A percentile compares a stretch with the other conserved stretches of the same genome.
phyloP scores from a whole-genome alignment of 1,140 invertebrate species.

The Neodiprion lecontei region DNA sequence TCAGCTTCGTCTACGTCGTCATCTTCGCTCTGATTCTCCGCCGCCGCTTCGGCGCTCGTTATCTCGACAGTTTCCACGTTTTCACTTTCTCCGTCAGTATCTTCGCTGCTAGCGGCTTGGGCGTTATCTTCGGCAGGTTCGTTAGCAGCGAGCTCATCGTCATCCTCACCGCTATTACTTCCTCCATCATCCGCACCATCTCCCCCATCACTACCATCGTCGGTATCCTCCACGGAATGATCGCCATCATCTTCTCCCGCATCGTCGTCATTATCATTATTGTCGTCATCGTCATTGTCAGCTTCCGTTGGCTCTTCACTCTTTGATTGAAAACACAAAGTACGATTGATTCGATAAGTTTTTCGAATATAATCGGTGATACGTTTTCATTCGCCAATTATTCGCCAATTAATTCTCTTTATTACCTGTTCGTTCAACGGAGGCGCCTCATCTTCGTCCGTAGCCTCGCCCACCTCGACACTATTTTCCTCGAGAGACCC shows the following conservation, averaged over 20 bases:
- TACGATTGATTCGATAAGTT: conserved; percentile 40
- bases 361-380: conserved; percentile 29
- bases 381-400: conserved; percentile 59
- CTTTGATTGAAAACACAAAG: conserved; percentile 1
- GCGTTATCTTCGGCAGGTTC: conserved; percentile 45
- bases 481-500: conserved; percentile 58
- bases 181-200: conserved; percentile 42
- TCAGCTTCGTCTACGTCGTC: conserved; percentile 40
- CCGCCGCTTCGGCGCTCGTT: conserved; percentile 30
- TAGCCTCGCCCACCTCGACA: conserved; percentile 42
- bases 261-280: conserved; percentile 44
- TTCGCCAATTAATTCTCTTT: conserved; percentile 41
- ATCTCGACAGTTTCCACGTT: conserved; percentile 32
- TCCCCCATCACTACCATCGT: conserved; percentile 44
- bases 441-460: conserved; percentile 29
- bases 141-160: conserved; percentile 32
- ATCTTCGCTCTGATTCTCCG: conserved; percentile 28
- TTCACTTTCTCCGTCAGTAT: conserved; percentile 37
- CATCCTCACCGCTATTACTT: conserved; percentile 9
- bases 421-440: conserved; percentile 13
- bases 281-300: conserved; percentile 42
- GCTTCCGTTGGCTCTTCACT: conserved; percentile 21
- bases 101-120: conserved; percentile 36
- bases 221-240: conserved; percentile 8
- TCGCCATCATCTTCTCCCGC: conserved; percentile 15